Conservation (phyloP, 35 echinoderm and acorn worm species). For the Diadema setosum region DNA sequence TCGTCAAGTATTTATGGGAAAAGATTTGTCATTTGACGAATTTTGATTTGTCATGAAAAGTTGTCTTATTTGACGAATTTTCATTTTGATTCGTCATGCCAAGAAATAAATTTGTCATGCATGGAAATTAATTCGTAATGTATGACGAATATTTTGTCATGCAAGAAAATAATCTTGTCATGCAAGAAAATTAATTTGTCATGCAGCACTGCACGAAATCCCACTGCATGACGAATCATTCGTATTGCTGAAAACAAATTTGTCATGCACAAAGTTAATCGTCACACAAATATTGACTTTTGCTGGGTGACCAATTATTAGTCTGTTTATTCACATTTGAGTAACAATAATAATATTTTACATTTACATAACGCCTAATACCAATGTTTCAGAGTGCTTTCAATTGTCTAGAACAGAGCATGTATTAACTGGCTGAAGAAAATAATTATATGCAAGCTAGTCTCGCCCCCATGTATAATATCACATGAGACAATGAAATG, state of each 20-base stretch:
- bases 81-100: neutral
- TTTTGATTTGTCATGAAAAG: neutral
- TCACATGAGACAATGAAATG: neutral
- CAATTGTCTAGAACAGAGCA: neutral
- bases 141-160: neutral
- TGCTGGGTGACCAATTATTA: neutral
- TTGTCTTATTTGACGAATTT: neutral
- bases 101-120: neutral
- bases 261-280: neutral
- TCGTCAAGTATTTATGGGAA: constrained; percentile 3
- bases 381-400: neutral
- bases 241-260: neutral
- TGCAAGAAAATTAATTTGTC: neutral
- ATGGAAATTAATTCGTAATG: neutral
- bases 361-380: neutral
- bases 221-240: neutral
- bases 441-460: neutral
- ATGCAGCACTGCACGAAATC: neutral
- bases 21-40: constrained; percentile 1
- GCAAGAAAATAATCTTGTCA: neutral
- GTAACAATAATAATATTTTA: neutral
- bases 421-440: neutral
- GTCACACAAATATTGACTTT: neutral
- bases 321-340: neutral
- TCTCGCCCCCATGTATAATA: neutral